Conservation (phyloP, 2,113 vertebrate species). For the Nothobranchius kuhntae region DNA sequence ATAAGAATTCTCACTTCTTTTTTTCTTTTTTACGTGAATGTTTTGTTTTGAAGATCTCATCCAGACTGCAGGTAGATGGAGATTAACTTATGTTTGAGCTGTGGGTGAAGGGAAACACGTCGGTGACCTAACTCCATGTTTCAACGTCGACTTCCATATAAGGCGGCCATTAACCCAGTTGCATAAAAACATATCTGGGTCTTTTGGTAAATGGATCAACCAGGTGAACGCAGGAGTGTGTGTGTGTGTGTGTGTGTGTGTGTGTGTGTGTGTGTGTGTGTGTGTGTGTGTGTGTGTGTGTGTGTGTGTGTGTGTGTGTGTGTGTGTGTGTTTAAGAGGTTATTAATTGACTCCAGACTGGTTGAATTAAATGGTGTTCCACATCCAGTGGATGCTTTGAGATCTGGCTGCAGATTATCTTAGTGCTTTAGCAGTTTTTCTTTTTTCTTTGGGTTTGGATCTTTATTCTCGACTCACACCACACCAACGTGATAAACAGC, state of each 20-base stretch:
- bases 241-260: too few relatives aligned
- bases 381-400: neutral
- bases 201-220: neutral
- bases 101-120: neutral
- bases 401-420: neutral
- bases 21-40: too few relatives aligned
- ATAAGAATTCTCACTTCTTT: too few relatives aligned
- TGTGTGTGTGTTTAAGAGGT: neutral
- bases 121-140: neutral
- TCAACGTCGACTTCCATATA: neutral
- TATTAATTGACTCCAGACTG: neutral
- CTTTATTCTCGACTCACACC: neutral
- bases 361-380: neutral
- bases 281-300: too few relatives aligned
- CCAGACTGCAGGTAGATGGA: neutral
- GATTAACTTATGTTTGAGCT: neutral
- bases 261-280: too few relatives aligned
- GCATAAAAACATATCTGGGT: neutral
- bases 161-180: neutral
- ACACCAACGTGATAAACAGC: constrained; percentile 37
- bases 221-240: neutral
- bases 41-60: too few relatives aligned
- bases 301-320: too few relatives aligned
- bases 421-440: neutral
- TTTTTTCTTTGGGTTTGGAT: neutral